Percentiles rank a stretch among this genome's conserved stretches.
These are phyloP conservation scores for Papilio dardanus DNA, from an alignment of 1,140 invertebrate species.

Conservation along the genomic window DNA sequence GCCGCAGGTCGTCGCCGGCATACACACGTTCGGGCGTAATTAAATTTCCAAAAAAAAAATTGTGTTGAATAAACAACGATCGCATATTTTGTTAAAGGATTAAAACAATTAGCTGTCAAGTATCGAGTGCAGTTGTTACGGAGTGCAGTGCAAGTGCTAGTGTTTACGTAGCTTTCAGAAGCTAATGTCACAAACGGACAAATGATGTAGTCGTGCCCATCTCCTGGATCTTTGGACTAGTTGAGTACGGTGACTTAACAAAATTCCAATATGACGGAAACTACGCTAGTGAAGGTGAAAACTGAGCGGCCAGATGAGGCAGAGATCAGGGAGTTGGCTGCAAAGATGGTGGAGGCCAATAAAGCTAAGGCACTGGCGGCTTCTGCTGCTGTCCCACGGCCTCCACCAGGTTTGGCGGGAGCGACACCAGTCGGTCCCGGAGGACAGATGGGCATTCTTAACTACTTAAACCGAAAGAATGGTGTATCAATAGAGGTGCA, in stretches of 20 bases:
- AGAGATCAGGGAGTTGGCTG: conserved; percentile 92
- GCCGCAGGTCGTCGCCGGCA: conserved; percentile 44
- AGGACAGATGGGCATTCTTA: conserved; percentile 84
- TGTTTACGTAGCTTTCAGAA: conserved; percentile 35
- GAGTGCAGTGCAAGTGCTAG: conserved; percentile 35
- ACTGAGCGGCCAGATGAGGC: conserved; percentile 92
- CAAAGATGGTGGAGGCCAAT: conserved; percentile 93
- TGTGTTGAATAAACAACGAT: conserved; percentile 42
- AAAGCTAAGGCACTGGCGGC: conserved; percentile 86
- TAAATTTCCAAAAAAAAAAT: conserved; percentile 31
- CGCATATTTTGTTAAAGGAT: conserved; percentile 27
- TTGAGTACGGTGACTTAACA: neutral
- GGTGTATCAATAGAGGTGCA: conserved; percentile 56
- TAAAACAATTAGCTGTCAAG: conserved; percentile 26
- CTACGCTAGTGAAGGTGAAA: conserved; percentile 84
- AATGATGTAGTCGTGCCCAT: conserved; percentile 33
- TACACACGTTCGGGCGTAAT: conserved; percentile 43
- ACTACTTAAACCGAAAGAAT: conserved; percentile 83
- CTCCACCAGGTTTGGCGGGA: conserved; percentile 68
- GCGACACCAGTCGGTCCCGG: conserved; percentile 61
- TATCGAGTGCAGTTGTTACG: conserved; percentile 7
- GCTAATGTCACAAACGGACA: conserved; percentile 36
- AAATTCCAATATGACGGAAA: conserved; percentile 64
- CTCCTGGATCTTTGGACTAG: conserved; percentile 4
- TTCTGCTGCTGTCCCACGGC: conserved; percentile 72